These are phyloP conservation scores for Lethrus apterus DNA, from an alignment of 1,140 invertebrate species.

Conservation along the genomic window DNA sequence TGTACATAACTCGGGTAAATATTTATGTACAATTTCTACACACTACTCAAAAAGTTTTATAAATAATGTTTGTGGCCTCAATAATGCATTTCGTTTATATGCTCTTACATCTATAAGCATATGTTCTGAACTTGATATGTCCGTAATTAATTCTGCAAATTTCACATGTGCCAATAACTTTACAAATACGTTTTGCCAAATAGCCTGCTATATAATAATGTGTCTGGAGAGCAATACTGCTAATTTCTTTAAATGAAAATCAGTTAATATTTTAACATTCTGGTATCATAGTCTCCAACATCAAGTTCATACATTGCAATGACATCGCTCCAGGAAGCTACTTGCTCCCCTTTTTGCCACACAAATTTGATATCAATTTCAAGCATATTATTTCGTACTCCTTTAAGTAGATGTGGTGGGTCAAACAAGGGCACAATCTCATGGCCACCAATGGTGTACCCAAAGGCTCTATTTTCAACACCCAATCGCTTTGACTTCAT, in stretches of 20 bases:
- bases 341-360: not conserved
- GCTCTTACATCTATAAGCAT: too few species aligned
- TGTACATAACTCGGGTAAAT: too few species aligned
- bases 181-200: too few species aligned
- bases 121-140: too few species aligned
- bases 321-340: not conserved
- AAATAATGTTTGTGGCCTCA: too few species aligned
- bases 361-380: not conserved
- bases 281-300: constrained; percentile 7
- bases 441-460: not conserved
- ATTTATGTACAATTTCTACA: too few species aligned
- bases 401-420: constrained; percentile 9
- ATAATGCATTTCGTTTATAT: too few species aligned
- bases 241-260: constrained; percentile 15
- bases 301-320: not conserved
- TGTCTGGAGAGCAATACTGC: too few species aligned
- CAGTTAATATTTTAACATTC: constrained; percentile 14
- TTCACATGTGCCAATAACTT: too few species aligned
- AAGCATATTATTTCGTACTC: constrained; percentile 8
- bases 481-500: not conserved
- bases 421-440: constrained; percentile 10
- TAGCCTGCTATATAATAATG: too few species aligned
- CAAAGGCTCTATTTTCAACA: not conserved
- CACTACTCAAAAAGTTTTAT: too few species aligned
- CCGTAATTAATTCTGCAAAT: too few species aligned